These are phyloP conservation scores for Acanthosepion pharaonis DNA, from an alignment of 2,888 invertebrate species.

Conservation along the genomic window DNA sequence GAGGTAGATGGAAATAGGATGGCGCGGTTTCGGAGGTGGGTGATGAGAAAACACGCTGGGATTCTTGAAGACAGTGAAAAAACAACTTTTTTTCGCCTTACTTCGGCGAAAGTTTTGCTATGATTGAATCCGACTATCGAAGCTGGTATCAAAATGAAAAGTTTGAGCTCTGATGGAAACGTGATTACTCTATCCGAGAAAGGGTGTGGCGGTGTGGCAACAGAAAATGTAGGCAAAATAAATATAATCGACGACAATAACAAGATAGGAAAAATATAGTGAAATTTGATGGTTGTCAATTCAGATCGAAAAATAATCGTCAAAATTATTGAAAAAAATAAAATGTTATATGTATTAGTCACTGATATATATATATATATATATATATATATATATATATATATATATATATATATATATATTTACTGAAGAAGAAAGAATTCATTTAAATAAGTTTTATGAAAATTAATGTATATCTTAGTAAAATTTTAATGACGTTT, in stretches of 20 bases:
- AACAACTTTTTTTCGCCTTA: neutral
- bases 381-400: neutral
- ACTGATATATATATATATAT: neutral
- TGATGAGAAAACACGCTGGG: neutral
- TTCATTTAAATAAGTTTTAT: no score
- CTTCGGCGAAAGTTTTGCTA: neutral
- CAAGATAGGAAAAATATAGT: neutral
- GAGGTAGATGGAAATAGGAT: neutral
- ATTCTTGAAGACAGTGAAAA: neutral
- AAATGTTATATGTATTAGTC: neutral
- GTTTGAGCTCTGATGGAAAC: neutral
- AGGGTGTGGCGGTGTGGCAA: no score
- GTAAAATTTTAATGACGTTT: no score
- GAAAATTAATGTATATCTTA: no score
- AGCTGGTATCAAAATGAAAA: neutral
- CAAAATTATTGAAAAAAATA: neutral
- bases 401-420: neutral
- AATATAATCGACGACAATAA: neutral
- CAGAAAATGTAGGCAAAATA: neutral
- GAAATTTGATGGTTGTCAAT: constrained; percentile 6
- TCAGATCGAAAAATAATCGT: neutral
- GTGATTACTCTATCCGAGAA: no score
- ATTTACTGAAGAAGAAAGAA: neutral
- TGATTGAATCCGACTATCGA: neutral
- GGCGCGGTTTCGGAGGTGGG: neutral